Percentiles rank a stretch among this genome's conserved stretches.
These are phyloP conservation scores for Acanthopagrus latus DNA, from an alignment of 2,797 vertebrate species.

Conservation along the genomic window DNA sequence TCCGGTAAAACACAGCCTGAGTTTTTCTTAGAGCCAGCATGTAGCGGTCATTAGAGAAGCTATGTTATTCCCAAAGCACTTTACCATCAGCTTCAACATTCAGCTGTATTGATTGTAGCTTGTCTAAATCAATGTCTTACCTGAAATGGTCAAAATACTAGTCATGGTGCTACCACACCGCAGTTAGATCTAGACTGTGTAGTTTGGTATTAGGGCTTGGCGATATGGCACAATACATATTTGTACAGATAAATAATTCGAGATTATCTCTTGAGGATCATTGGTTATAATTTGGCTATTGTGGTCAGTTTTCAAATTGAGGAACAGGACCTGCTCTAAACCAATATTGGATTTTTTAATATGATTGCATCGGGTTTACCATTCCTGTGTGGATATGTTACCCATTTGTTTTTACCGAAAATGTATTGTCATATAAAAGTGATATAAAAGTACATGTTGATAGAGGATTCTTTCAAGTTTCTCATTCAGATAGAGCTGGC, in stretches of 20 bases:
- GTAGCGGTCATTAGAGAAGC: slow-evolving; percentile 5
- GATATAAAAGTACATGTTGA: neutral
- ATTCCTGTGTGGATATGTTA: neutral
- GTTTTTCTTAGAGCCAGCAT: slow-evolving; percentile 8
- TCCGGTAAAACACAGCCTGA: neutral
- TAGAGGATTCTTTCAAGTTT: neutral
- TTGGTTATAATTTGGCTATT: neutral
- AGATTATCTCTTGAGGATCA: neutral
- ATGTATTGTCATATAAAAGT: too few species aligned
- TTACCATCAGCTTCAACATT: slow-evolving; percentile 3
- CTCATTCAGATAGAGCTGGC: neutral
- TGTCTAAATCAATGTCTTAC: neutral
- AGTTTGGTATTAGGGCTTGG: neutral
- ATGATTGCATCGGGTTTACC: neutral
- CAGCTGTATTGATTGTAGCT: slow-evolving; percentile 5
- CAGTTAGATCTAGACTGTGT: neutral
- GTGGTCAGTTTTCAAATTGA: neutral
- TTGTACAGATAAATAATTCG: neutral
- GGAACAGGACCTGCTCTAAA: neutral
- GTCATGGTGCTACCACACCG: neutral
- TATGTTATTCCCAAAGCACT: slow-evolving; percentile 17
- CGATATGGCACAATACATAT: neutral
- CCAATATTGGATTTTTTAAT: neutral
- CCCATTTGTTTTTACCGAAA: neutral
- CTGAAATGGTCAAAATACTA: neutral